Percentiles rank a stretch among this genome's conserved stretches.
Evolutionary conservation across 2,113 vertebrate genomes (phyloP).

Genomic region (Toxotes chatareus): DNA sequence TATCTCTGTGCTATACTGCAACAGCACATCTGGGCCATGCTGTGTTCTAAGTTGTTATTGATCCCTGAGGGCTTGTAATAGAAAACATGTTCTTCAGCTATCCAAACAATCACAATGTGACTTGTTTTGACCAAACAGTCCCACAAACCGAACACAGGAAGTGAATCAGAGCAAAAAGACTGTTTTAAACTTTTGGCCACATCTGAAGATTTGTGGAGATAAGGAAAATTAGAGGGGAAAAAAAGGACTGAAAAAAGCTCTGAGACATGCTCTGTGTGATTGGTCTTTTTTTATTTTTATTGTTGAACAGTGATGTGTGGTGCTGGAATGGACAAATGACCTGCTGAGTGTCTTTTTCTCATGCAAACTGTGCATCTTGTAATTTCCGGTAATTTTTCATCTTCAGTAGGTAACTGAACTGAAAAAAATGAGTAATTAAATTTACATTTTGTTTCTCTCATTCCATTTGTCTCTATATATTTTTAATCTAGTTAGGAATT

Average conservation of each 20-base stretch:
- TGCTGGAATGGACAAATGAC: background rate
- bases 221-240: background rate
- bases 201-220: background rate
- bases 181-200: background rate
- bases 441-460: background rate
- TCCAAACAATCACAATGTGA: background rate
- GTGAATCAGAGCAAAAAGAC: background rate
- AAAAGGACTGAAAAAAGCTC: background rate
- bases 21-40: conserved; percentile 2
- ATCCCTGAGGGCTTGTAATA: background rate
- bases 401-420: background rate
- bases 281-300: background rate
- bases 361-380: background rate
- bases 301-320: background rate
- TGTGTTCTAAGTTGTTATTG: conserved; percentile 4
- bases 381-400: background rate
- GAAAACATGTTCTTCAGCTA: background rate
- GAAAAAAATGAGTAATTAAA: background rate
- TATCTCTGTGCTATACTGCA: conserved; percentile 7
- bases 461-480: background rate
- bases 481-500: background rate
- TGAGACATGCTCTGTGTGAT: background rate
- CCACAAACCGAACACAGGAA: background rate
- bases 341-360: background rate
- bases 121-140: background rate